Evolutionary conservation across 2,888 invertebrate genomes (phyloP), one percentile per base, ranked within the genome.

Genomic region (Leucania comma): DNA sequence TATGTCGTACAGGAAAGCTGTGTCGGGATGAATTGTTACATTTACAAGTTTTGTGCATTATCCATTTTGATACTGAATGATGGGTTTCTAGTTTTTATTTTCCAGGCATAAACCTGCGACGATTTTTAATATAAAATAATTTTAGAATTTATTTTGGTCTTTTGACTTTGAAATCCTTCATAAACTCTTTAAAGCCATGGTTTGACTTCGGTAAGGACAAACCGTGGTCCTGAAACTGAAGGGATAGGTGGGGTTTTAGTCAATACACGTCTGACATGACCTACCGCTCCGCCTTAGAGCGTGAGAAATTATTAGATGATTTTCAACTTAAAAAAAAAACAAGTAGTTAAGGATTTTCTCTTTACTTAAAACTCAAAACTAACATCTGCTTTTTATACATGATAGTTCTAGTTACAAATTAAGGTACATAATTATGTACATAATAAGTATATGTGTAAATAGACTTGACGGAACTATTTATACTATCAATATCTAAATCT

Each of bases 401-500:
- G 0, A 17, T 12, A 14, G 14, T 38, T 38, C 38, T 38, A 14
- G 24, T 48, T 65, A 10, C 12, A 17, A 56, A 54, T 61, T 0
- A 3, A 14, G 35, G 38, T 2, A n/a, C 8, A 48, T 48, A 9
- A 9, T n/a, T 48, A 48, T 48, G 17, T 9, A 46, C 20, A 20
- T 29, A 29, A 4, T 20, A 46, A 6, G 3, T 38, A 14, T 12
- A 46, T 46, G 17, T 46, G 46, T n/a, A n/a, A 20, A 20, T 26
- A 26, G 53, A 20, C 20, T 50, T 20, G 12, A 56, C 17, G 22
- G 20, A 57, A 4, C 6, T 54, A 35, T 38, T 48, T 60, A 26
- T 6, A 29, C 20, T 48, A 62, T 71, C 42, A 53, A 62, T 70
- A 59, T 54, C 17, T 48, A 17, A 62, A 69, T 69, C 54, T 35